These are phyloP conservation scores for Aegotheles bennettii DNA, from an alignment of 2,113 vertebrate genomes.

Conservation along the genomic window DNA sequence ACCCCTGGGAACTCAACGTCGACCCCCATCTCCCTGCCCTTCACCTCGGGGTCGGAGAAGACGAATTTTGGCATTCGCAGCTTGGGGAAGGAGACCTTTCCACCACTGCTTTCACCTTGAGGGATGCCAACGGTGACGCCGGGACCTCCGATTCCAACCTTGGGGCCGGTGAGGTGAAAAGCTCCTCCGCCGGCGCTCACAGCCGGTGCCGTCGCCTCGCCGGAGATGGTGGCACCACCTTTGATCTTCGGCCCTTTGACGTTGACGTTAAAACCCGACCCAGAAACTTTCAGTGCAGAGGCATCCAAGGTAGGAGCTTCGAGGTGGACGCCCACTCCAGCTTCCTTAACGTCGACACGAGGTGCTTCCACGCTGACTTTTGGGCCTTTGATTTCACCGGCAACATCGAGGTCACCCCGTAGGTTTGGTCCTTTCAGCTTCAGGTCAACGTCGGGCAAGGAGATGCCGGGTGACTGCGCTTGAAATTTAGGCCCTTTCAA, in stretches of 20 bases:
- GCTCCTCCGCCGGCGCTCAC: background rate
- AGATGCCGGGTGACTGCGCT: background rate
- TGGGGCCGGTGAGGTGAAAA: constrained; percentile 19
- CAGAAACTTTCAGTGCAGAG: background rate
- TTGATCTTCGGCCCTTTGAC: constrained; percentile 67
- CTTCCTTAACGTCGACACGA: background rate
- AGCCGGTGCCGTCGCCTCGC: background rate
- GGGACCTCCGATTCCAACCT: background rate
- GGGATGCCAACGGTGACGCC: background rate
- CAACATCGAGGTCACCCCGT: background rate
- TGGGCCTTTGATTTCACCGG: background rate
- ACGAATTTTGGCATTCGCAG: constrained; percentile 75
- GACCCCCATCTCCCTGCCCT: constrained; percentile 71
- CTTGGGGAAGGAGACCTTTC: constrained; percentile 73
- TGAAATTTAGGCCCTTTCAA: background rate
- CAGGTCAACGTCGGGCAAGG: background rate
- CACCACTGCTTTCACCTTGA: constrained; percentile 27
- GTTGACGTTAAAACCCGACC: background rate
- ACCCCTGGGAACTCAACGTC: constrained; percentile 68
- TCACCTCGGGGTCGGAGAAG: constrained; percentile 51
- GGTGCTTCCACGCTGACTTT: background rate
- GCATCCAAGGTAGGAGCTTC: constrained; percentile 18
- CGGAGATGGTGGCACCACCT: background rate
- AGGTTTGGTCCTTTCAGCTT: constrained; percentile 59
- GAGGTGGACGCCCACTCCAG: background rate